Evolutionary conservation across 1,140 invertebrate genomes (phyloP).

Genomic region (Calosoma granatense): DNA sequence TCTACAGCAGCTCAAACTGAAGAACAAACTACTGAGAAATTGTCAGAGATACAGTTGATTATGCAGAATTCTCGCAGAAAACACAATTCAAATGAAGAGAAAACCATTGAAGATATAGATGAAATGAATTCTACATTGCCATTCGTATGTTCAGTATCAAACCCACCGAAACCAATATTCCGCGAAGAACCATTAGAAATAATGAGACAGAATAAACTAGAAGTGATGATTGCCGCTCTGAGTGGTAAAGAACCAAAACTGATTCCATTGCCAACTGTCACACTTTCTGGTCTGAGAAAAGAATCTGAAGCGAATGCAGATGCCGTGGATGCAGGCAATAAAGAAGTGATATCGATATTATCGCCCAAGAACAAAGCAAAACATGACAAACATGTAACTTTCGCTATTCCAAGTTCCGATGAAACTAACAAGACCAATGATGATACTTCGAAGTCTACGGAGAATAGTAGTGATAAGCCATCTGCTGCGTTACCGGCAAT

Average conservation of each 20-base stretch:
- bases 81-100: conserved; percentile 5
- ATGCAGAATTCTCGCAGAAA: not conserved
- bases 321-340: conserved; percentile 5
- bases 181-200: conserved; percentile 23
- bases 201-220: conserved; percentile 23
- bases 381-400: conserved; percentile 24
- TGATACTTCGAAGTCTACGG: not conserved
- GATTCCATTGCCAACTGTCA: not conserved
- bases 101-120: conserved; percentile 9
- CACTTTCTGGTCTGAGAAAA: conserved; percentile 9
- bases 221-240: conserved; percentile 21
- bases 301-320: conserved; percentile 3
- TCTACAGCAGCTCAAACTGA: not conserved
- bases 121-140: not conserved
- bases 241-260: conserved; percentile 19
- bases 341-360: conserved; percentile 21
- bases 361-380: conserved; percentile 20
- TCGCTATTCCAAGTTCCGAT: conserved; percentile 16
- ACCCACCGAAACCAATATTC: conserved; percentile 18
- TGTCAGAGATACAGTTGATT: not conserved
- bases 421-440: not conserved
- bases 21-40: not conserved
- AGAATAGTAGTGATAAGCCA: not conserved
- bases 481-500: not conserved
- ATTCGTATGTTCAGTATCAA: not conserved